Conservation (phyloP, 2,797 vertebrate species). For the Allobates femoralis region DNA sequence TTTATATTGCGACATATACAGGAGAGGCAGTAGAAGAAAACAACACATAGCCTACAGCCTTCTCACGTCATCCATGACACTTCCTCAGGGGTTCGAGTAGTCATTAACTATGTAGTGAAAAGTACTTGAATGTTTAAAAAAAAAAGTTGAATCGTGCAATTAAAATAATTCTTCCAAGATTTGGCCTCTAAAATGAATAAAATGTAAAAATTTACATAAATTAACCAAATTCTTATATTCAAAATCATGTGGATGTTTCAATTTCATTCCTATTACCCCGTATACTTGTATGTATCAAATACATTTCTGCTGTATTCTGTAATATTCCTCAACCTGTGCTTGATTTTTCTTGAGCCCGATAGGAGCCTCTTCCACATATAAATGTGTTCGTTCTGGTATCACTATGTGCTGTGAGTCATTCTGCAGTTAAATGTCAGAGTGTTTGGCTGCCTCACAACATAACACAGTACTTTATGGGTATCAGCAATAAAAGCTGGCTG, state of each 20-base stretch:
- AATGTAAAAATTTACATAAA: not conserved
- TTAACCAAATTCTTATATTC: not conserved
- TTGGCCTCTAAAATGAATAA: not conserved
- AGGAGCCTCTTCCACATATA: conserved; percentile 8
- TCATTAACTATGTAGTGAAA: not conserved
- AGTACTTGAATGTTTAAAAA: not conserved
- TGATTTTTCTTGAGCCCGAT: conserved; percentile 3
- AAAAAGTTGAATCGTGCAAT: too few species aligned
- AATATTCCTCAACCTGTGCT: not conserved
- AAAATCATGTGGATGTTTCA: not conserved
- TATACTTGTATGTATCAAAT: not conserved
- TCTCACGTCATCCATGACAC: too few species aligned
- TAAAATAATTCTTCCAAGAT: not conserved
- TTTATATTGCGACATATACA: too few species aligned
- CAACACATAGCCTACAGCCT: too few species aligned
- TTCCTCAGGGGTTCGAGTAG: too few species aligned
- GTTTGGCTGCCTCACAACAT: conserved; percentile 53
- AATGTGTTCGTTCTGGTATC: conserved; percentile 57
- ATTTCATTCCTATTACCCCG: not conserved
- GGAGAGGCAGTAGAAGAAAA: too few species aligned
- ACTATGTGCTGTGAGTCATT: conserved; percentile 43
- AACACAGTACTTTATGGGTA: conserved; percentile 33
- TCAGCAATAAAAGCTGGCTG: conserved; percentile 34
- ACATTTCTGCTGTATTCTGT: not conserved
- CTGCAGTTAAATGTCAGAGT: conserved; percentile 25